These are phyloP conservation scores for Thinocorus orbignyianus DNA, from an alignment of 2,113 vertebrate genomes.

Conservation along the genomic window DNA sequence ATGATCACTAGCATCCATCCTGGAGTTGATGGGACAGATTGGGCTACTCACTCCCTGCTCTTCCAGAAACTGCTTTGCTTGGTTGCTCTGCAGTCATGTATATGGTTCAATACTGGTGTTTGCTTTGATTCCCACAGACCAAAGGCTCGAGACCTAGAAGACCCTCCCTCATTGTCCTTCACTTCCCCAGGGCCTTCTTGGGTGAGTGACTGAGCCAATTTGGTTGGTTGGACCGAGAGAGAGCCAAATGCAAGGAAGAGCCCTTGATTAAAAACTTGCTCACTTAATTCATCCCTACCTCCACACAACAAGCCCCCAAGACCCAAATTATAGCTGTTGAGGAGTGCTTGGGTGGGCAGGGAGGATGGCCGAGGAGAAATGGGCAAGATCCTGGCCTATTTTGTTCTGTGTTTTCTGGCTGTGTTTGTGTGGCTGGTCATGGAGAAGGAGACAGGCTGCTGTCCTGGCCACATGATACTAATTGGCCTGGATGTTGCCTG, in stretches of 20 bases:
- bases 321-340: background rate
- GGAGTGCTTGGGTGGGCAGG: background rate
- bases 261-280: background rate
- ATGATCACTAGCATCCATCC: background rate
- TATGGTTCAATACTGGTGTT: background rate
- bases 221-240: background rate
- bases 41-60: background rate
- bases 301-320: background rate
- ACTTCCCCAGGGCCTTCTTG: background rate
- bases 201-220: background rate
- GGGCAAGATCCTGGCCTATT: background rate
- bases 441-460: background rate
- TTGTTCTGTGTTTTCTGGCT: background rate
- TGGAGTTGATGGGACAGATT: background rate
- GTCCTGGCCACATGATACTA: background rate
- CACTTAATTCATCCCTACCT: background rate
- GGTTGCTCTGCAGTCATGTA: background rate
- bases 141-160: background rate
- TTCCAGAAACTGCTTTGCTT: background rate
- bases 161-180: background rate
- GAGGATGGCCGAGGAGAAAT: background rate
- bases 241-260: background rate
- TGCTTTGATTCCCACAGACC: background rate
- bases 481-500: background rate
- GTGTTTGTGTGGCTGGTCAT: background rate